Conservation (phyloP, 1,140 invertebrate species). For the Anoplolepis gracilipes region DNA sequence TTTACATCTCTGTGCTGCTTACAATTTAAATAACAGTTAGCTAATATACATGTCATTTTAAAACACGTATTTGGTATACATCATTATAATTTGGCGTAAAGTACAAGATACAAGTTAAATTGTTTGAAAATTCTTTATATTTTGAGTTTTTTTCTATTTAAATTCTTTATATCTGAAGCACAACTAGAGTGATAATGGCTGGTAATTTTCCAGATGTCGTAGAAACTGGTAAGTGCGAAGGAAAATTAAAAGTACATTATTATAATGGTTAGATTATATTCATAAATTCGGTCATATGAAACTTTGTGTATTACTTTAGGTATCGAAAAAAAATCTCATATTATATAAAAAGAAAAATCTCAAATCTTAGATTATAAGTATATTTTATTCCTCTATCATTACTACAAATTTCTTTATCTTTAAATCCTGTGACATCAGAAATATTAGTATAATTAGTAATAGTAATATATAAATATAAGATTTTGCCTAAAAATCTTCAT, state of each 20-base stretch:
- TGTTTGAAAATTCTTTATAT: neutral
- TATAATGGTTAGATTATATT: neutral
- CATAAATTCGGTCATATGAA: neutral
- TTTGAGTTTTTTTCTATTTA: too few species aligned
- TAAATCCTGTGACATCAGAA: neutral
- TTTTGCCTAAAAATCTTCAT: too few species aligned
- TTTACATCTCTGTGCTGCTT: neutral
- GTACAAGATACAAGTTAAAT: neutral
- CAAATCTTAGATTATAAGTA: neutral
- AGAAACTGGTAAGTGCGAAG: slow-evolving; percentile 24
- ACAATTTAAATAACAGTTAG: neutral
- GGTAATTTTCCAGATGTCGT: neutral
- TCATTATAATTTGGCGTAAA: neutral
- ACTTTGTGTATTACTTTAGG: neutral
- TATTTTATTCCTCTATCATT: neutral
- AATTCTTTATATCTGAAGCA: too few species aligned
- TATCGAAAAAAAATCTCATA: neutral
- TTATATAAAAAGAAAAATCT: neutral
- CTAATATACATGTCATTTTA: neutral
- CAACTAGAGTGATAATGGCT: neutral
- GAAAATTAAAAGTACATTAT: neutral
- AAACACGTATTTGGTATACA: neutral
- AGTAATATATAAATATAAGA: neutral
- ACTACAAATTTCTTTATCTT: neutral
- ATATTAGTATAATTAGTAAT: neutral